Conservation (phyloP, 2,888 invertebrate species). For the Hoplodrina blanda region DNA sequence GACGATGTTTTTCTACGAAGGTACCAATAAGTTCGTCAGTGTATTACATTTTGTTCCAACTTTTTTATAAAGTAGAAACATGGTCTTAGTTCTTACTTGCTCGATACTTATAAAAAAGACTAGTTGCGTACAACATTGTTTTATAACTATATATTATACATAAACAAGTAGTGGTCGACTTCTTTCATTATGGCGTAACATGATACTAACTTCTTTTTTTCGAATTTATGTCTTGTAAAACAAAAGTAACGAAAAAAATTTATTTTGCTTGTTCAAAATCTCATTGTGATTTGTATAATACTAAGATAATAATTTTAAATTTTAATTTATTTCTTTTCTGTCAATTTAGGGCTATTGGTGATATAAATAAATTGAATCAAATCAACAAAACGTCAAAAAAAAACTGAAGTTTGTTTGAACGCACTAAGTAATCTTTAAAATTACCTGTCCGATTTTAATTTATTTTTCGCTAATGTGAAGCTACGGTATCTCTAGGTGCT, state of each 20-base stretch:
- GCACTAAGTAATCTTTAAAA: no score
- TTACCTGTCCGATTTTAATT: no score
- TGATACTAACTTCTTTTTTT: not conserved
- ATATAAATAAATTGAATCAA: no score
- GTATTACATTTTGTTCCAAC: not conserved
- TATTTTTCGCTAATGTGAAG: no score
- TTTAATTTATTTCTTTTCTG: not conserved
- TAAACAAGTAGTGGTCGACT: constrained; percentile 41
- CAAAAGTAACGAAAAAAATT: not conserved
- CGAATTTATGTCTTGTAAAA: not conserved
- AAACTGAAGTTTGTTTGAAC: no score
- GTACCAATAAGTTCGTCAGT: constrained; percentile 2
- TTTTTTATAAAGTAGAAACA: constrained; percentile 13
- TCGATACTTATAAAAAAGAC: constrained; percentile 70
- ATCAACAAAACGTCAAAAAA: no score
- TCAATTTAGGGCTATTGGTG: not conserved
- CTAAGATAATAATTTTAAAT: not conserved
- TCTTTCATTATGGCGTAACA: constrained; percentile 40
- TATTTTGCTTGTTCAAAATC: not conserved
- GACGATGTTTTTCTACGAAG: constrained; percentile 21
- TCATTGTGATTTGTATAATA: not conserved
- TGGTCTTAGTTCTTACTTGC: constrained; percentile 23
- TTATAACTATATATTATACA: constrained; percentile 64
- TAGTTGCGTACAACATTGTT: constrained; percentile 78
- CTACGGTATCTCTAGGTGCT: no score